Evolutionary conservation across 2,113 vertebrate genomes (phyloP).

Genomic region (Egretta garzetta): DNA sequence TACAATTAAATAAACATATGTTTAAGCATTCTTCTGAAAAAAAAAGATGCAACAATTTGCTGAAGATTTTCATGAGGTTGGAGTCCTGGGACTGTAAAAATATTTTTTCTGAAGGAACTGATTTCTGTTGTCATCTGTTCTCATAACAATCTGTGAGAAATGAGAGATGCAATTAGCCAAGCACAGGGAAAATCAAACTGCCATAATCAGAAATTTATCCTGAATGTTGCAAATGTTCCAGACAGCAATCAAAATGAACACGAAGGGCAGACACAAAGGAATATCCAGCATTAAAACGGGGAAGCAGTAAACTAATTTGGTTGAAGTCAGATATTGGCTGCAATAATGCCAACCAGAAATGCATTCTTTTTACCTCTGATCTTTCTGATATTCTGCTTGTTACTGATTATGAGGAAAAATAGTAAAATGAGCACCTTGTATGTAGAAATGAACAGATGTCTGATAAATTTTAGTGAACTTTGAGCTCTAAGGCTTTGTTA

Average conservation of each 20-base stretch:
- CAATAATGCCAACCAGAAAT: background rate
- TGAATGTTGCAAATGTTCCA: background rate
- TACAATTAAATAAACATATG: background rate
- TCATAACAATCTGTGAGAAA: background rate
- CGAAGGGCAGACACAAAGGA: background rate
- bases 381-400: background rate
- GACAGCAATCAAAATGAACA: background rate
- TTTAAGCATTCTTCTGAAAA: background rate
- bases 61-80: background rate
- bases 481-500: background rate
- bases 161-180: conserved; percentile 18
- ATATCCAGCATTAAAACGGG: background rate
- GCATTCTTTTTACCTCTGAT: background rate
- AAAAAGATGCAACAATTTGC: background rate
- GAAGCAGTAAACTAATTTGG: background rate
- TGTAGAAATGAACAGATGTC: background rate
- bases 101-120: background rate
- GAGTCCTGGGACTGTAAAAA: background rate
- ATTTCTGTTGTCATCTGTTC: background rate
- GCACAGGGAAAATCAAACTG: background rate
- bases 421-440: background rate
- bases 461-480: background rate
- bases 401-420: background rate
- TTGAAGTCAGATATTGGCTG: background rate
- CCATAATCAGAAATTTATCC: background rate